Base-by-base conservation (phyloP, 2,888 invertebrate species). In the Hartigia nigra region DNA sequence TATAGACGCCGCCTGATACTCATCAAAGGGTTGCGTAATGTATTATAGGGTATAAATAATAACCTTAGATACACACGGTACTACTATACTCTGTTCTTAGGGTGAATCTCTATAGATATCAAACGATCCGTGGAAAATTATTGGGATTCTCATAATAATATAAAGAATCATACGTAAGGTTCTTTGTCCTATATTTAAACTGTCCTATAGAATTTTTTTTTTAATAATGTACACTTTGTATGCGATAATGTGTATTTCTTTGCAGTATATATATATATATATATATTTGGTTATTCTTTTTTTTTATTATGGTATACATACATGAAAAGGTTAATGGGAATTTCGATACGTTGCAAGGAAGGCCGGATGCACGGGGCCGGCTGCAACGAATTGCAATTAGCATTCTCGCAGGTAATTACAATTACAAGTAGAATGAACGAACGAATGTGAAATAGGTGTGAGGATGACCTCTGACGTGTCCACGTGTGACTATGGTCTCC, bases 41-140 rank as follows among this genome's bases (percentile, higher is more conserved):
- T 74, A 81, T 82, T 81, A 85, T 85, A 84, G 81, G 84, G 82
- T 80, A 76, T 82, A 80, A 84, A 83, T 82, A 78, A 82, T 82
- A 82, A 83, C 79, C 81, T 81, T 84, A 80, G 83, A 83, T 82
- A 82, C 84, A 79, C 82, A 74, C 76, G 83, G 80, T 81, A 39
- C 55, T 55, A 2, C 55, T 9, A 55, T 23, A 55, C 55, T 23
- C 23, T 55, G 55, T 55, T 55, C 55, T 55, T 55, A 55, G 55
- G 55, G 55, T 23, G 55, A 55, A 55, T 55, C 55, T 23, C 55
- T 23, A 55, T 55, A 23, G 55, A 3, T 23, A 55, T 23, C 55
- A 23, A 55, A 23, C 55, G 55, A 55, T 23, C 55, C 55, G 55
- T 55, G 55, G 55, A 55, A 55, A 55, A 55, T 55, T 55, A 55